Evolutionary conservation across 2,888 invertebrate genomes (phyloP).

Genomic region (Polylopha cassiicola): DNA sequence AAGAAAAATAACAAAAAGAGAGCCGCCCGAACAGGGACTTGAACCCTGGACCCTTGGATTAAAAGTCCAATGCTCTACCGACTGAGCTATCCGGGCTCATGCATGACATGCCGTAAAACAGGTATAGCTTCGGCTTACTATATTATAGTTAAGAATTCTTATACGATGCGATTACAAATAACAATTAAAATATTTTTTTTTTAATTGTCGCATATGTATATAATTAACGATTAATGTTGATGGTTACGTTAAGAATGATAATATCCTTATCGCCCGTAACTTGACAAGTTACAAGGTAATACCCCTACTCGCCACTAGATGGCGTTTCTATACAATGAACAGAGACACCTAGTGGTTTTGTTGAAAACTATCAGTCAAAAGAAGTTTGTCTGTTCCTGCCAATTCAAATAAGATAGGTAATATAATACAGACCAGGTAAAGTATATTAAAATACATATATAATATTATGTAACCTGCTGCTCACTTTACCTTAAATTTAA

Average conservation of each 20-base stretch:
- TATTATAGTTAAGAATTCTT: not conserved
- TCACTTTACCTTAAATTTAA: too few relatives aligned
- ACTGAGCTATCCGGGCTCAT: slow-evolving; percentile 83
- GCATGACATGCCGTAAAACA: rapidly evolving
- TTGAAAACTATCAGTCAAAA: slow-evolving; percentile 3
- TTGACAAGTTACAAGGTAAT: slow-evolving; percentile 20
- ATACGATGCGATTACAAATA: too few relatives aligned
- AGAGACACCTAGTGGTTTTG: not conserved
- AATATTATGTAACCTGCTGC: too few relatives aligned
- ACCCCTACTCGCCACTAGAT: slow-evolving; percentile 55
- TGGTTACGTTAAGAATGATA: too few relatives aligned
- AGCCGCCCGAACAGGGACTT: slow-evolving; percentile 84
- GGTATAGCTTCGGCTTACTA: slow-evolving; percentile 10
- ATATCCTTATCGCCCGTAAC: slow-evolving; percentile 29
- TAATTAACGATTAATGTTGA: too few relatives aligned
- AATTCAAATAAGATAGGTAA: too few relatives aligned
- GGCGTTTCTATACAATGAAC: slow-evolving; percentile 39
- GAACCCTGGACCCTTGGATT: slow-evolving; percentile 88
- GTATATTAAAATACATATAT: too few relatives aligned
- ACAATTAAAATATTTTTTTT: too few relatives aligned
- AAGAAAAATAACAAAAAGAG: slow-evolving; percentile 39
- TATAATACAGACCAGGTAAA: too few relatives aligned
- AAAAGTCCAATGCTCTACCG: slow-evolving; percentile 87
- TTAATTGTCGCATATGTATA: too few relatives aligned
- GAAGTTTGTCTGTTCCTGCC: slow-evolving; percentile 10